Conservation (phyloP, 2,113 vertebrate genomes). For the Chaetura pelagica region DNA sequence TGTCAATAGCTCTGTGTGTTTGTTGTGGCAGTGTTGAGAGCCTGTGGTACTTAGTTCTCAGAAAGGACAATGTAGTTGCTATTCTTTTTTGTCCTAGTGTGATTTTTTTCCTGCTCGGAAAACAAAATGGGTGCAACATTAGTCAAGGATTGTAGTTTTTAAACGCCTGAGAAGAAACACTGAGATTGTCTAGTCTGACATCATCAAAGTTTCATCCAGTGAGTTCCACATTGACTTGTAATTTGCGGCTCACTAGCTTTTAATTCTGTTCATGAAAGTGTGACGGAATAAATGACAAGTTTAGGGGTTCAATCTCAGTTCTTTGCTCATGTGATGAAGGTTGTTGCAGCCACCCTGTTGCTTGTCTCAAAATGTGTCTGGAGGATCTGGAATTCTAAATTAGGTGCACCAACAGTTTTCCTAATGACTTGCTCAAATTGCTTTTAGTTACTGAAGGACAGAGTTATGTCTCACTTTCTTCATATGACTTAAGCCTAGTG, state of each 20-base stretch:
- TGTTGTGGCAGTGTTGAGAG: background rate
- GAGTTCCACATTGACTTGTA: background rate
- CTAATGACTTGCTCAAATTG: background rate
- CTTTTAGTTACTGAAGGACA: background rate
- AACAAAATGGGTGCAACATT: background rate
- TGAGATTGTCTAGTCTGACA: background rate
- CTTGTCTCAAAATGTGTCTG: background rate
- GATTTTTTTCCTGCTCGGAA: background rate
- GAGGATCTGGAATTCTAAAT: background rate
- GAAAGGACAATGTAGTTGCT: background rate
- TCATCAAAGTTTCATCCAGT: conserved; percentile 3
- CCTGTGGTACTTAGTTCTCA: background rate
- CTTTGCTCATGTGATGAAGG: background rate
- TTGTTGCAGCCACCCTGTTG: background rate
- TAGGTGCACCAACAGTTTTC: background rate
- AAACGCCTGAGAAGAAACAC: conserved; percentile 5
- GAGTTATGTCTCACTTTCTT: background rate
- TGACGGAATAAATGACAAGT: background rate
- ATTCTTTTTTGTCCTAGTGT: conserved; percentile 1
- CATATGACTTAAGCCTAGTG: background rate
- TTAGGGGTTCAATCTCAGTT: background rate
- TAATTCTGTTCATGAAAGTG: background rate
- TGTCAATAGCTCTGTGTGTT: background rate
- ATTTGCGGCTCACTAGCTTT: background rate
- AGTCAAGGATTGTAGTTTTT: conserved; percentile 15